Conservation (phyloP, 2,888 invertebrate species). For the Ormyrus thymus region DNA sequence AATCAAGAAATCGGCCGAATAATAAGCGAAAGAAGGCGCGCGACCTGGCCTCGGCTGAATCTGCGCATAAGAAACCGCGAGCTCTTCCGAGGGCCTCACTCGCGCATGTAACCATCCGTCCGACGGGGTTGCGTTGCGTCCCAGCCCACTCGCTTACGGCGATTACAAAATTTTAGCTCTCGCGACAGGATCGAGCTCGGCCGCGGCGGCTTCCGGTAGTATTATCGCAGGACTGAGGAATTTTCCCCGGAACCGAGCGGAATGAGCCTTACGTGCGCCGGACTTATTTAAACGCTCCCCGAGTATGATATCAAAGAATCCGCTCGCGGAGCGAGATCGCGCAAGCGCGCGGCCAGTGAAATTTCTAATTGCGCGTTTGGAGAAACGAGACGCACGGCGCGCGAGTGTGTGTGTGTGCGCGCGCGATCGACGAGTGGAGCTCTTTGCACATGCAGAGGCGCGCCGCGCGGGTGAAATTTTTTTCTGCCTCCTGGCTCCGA, state of each 20-base stretch:
- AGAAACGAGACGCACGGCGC: constrained; percentile 11
- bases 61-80: too few relatives aligned
- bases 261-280: not conserved
- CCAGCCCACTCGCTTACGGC: too few relatives aligned
- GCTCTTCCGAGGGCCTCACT: too few relatives aligned
- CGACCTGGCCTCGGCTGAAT: too few relatives aligned
- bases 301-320: constrained; percentile 30
- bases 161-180: constrained; percentile 6
- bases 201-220: not conserved
- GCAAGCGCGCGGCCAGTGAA: constrained; percentile 4
- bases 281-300: not conserved
- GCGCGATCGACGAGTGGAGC: not conserved
- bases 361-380: constrained; percentile 32
- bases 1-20: too few relatives aligned
- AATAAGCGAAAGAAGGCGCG: too few relatives aligned
- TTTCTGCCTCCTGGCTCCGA: not conserved
- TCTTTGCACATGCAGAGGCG: not conserved
- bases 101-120: too few relatives aligned
- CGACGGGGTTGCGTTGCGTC: not conserved
- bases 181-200: not conserved
- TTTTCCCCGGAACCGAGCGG: constrained; percentile 5
- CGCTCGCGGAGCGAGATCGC: not conserved
- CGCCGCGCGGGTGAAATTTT: not conserved
- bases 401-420: not conserved
- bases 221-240: not conserved